Percentiles rank a stretch among this genome's conserved stretches.
Evolutionary conservation across 2,797 vertebrate genomes (phyloP).

Genomic region (Ctenopoma multispine): DNA sequence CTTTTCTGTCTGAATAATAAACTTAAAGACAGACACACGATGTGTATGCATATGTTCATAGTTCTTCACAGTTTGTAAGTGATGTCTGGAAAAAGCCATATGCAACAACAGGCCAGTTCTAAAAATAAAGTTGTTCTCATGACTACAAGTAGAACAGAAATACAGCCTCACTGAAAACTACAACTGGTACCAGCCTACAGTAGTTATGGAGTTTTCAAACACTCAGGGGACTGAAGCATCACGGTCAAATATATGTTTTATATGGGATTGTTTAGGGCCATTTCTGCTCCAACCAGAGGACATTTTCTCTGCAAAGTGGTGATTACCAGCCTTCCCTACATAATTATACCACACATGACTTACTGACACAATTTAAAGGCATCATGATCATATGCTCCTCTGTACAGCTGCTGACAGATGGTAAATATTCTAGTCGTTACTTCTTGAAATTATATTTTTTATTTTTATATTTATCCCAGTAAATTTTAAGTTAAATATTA

Average conservation of each 20-base stretch:
- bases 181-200: neutral
- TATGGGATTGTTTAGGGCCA: neutral
- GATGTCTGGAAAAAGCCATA: neutral
- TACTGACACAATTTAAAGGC: conserved; percentile 2
- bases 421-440: no score
- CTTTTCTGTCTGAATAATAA: neutral
- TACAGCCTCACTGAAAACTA: neutral
- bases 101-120: neutral
- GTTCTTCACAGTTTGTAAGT: neutral
- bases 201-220: neutral
- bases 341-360: conserved; percentile 55
- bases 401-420: no score
- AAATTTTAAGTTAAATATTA: neutral
- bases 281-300: neutral
- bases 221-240: neutral
- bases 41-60: neutral
- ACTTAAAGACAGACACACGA: no score
- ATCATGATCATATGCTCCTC: conserved; percentile 28
- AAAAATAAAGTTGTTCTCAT: neutral
- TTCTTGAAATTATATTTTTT: no score
- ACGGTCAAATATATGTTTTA: neutral
- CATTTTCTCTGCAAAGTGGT: neutral
- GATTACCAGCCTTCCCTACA: conserved; percentile 18
- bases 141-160: neutral
- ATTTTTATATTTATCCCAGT: no score